These are phyloP conservation scores for Tenthredo distinguenda DNA, from an alignment of 2,888 invertebrate genomes.

Conservation along the genomic window DNA sequence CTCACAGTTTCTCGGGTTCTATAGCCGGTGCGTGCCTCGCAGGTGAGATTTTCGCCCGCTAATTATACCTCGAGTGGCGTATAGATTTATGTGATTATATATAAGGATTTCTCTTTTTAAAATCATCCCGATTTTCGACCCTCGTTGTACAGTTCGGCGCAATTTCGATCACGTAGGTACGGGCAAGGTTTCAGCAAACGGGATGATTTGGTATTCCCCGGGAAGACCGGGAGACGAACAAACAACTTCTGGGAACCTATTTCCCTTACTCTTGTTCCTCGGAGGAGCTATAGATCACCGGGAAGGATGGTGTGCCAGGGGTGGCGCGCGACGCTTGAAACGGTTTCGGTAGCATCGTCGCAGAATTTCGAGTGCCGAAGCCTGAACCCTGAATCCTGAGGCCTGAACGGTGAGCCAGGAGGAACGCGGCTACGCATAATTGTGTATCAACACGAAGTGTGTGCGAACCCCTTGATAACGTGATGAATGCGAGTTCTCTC, in stretches of 20 bases:
- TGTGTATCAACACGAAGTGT: conserved; percentile 75
- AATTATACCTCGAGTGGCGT: neutral
- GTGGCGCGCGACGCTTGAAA: neutral
- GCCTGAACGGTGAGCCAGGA: conserved; percentile 60
- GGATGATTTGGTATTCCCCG: conserved; percentile 72
- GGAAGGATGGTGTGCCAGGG: conserved; percentile 63
- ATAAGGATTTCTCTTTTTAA: neutral
- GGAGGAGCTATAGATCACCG: conserved; percentile 77
- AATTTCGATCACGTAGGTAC: conserved; percentile 14
- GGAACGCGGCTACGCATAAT: conserved; percentile 76
- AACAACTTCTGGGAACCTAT: conserved; percentile 77
- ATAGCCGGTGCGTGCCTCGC: conserved; percentile 8
- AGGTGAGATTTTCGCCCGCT: conserved; percentile 53
- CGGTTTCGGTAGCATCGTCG: conserved; percentile 25
- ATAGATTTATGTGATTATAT: neutral
- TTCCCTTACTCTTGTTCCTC: conserved; percentile 75
- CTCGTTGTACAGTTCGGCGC: neutral
- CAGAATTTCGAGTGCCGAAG: conserved; percentile 53
- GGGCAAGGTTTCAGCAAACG: conserved; percentile 38
- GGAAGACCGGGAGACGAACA: conserved; percentile 67
- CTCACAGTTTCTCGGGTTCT: conserved; percentile 41
- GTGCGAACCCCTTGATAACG: conserved; percentile 75
- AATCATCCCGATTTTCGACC: neutral
- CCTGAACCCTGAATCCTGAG: neutral
- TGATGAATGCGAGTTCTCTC: conserved; percentile 72